Conservation (phyloP, 2,113 vertebrate genomes). For the Myotis brandtii region DNA sequence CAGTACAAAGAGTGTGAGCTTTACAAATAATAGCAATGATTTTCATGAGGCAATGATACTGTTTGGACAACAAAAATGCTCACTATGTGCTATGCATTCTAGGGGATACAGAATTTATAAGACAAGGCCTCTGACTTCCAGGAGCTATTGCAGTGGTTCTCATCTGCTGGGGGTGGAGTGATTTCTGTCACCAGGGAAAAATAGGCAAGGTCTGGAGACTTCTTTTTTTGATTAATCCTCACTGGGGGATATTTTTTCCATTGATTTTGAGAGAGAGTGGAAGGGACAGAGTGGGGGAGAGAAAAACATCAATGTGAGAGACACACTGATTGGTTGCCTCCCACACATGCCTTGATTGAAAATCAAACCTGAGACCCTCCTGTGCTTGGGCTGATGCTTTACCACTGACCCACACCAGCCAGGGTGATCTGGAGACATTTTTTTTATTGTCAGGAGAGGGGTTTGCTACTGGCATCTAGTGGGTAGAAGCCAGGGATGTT, state of each 20-base stretch:
- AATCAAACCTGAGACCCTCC: too few relatives aligned
- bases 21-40: neutral
- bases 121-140: neutral
- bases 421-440: neutral
- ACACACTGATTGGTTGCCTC: too few relatives aligned
- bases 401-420: too few relatives aligned
- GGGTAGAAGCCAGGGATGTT: neutral
- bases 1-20: neutral
- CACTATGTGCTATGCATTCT: neutral
- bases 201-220: neutral
- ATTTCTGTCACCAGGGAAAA: neutral
- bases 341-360: too few relatives aligned
- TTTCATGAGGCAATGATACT: neutral
- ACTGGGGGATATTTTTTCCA: too few relatives aligned
- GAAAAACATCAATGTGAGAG: too few relatives aligned
- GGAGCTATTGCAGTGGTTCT: neutral
- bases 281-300: too few relatives aligned
- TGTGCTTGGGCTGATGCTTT: too few relatives aligned
- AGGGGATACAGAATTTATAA: constrained; percentile 1
- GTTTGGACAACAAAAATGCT: neutral
- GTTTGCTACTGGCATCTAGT: neutral
- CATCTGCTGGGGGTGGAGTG: neutral
- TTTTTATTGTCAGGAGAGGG: neutral
- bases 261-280: too few relatives aligned
- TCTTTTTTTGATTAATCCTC: too few relatives aligned